These are phyloP conservation scores for Papilio aristodemus DNA, from an alignment of 1,140 invertebrate genomes.

Conservation along the genomic window DNA sequence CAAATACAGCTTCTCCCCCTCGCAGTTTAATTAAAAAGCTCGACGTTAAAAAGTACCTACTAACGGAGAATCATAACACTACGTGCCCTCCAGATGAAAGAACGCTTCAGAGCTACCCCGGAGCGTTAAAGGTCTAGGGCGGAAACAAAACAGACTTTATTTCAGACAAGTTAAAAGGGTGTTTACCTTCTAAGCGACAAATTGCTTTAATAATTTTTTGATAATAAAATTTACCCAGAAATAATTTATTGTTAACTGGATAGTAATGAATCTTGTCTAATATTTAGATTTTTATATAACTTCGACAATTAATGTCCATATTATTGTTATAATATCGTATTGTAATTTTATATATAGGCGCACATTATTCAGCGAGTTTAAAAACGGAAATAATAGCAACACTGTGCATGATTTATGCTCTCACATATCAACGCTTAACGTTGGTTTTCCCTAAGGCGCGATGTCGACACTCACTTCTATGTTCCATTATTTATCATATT, in stretches of 20 bases:
- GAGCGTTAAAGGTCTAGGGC: conserved; percentile 23
- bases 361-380: neutral
- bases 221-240: neutral
- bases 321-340: no score
- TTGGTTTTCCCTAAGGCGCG: conserved; percentile 5
- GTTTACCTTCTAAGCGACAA: neutral
- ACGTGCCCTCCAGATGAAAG: conserved; percentile 30
- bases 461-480: neutral
- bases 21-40: conserved; percentile 32
- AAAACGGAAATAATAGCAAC: neutral
- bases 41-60: conserved; percentile 20
- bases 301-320: no score
- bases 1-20: neutral
- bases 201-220: neutral
- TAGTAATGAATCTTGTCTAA: neutral
- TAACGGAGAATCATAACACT: conserved; percentile 30
- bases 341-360: neutral
- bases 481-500: neutral
- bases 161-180: neutral
- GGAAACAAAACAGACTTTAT: conserved; percentile 30
- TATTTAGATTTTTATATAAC: neutral
- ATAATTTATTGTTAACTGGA: conserved; percentile 3
- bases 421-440: conserved; percentile 8
- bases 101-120: conserved; percentile 25
- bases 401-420: neutral